Conservation (phyloP, 1,140 invertebrate species). For the Drosophila chauvacae region DNA sequence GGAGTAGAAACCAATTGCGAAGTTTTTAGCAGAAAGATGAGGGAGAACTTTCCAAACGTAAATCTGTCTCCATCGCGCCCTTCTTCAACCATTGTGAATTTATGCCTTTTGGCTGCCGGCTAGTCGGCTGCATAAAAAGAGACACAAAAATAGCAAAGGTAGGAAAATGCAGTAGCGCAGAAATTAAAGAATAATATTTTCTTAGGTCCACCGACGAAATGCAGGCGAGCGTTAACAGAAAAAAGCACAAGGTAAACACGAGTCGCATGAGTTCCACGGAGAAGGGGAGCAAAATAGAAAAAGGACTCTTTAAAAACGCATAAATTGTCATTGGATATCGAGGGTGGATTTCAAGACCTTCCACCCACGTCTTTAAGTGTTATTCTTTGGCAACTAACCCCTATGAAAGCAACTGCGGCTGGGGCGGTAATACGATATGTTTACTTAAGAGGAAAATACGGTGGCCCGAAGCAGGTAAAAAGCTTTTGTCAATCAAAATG, state of each 20-base stretch:
- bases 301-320: slow-evolving; percentile 74
- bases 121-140: slow-evolving; percentile 31
- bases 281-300: slow-evolving; percentile 7
- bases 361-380: slow-evolving; percentile 66
- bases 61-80: slow-evolving; percentile 37
- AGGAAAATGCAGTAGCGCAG: slow-evolving; percentile 69
- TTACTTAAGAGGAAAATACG: slow-evolving; percentile 49
- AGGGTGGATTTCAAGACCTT: slow-evolving; percentile 13
- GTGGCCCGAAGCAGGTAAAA: slow-evolving; percentile 44
- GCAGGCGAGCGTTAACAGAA: slow-evolving; percentile 68
- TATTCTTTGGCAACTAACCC: slow-evolving; percentile 72
- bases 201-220: slow-evolving; percentile 64
- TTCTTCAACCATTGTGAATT: slow-evolving; percentile 63
- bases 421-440: slow-evolving; percentile 67
- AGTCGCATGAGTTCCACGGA: not conserved
- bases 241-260: slow-evolving; percentile 42
- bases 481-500: slow-evolving; percentile 51
- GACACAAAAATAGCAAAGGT: slow-evolving; percentile 22
- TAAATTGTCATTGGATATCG: slow-evolving; percentile 67
- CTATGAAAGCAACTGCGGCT: slow-evolving; percentile 3
- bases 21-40: slow-evolving; percentile 35
- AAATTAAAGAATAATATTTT: slow-evolving; percentile 82
- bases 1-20: slow-evolving; percentile 60
- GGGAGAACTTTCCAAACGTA: slow-evolving; percentile 39
- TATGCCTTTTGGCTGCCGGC: slow-evolving; percentile 72